Evolutionary conservation across 2,888 invertebrate species (phyloP), one percentile per base, ranked within the genome.

Genomic region (Calephelis perditalis): DNA sequence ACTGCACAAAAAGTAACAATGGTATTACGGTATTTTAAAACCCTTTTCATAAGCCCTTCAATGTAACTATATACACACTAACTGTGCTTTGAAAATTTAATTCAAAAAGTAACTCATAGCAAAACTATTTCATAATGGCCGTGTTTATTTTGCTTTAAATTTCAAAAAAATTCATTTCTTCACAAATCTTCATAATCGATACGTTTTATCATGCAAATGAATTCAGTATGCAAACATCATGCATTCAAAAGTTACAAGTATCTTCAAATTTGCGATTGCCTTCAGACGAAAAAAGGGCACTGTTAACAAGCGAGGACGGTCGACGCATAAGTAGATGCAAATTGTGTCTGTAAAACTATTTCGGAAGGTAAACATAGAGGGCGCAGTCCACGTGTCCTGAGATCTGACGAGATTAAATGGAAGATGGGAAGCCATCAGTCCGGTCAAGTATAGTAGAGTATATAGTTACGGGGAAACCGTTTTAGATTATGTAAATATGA

Each of bases 261-360:
- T 40, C 59, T 61, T 63, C 60, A 60, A 62, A 63, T 65, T 72
- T 67, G 67, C 65, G 68, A 71, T 69, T 69, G 69, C 67, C 67
- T 69, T 67, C 67, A 67, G 73, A 72, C 67, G 69, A 69, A 72
- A 73, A 71, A 73, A 70, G 80, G 82, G 81, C 77, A 81, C 81
- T 82, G 85, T 82, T 89, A 88, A 88, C 85, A 84, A 86, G 80
- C 74, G 75, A 86, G 87, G 89, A 83, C 81, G 86, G 84, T 76
- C 84, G 77, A 71, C 76, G 88, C 84, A 88, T 89, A 90, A 89
- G 81, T 78, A 88, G 82, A 90, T 90, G 90, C 88, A 90, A 90
- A 90, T 90, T 86, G 90, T 84, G 80, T 80, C 85, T 85, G 90
- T 89, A 88, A 88, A 90, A 90, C 90, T 90, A 90, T 90, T 90